Conservation (phyloP, 2,888 invertebrate genomes). For the Gasteruption jaculator region DNA sequence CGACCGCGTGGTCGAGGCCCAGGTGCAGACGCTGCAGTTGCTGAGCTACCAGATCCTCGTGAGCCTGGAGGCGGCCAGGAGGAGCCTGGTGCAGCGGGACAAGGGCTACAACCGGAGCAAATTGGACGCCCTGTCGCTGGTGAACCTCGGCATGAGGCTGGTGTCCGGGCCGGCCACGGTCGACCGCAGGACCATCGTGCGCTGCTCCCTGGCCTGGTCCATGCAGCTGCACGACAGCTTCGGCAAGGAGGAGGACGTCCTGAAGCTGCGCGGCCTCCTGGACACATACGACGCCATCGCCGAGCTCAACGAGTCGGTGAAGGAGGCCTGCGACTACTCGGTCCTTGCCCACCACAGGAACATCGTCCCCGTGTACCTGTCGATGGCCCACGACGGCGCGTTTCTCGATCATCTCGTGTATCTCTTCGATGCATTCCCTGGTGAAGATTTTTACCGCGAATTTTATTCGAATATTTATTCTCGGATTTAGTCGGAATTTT, state of each 20-base stretch:
- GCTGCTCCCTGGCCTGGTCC: slow-evolving; percentile 65
- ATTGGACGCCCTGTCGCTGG: slow-evolving; percentile 42
- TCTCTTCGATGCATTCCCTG: slow-evolving; percentile 41
- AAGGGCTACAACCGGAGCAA: slow-evolving; percentile 41
- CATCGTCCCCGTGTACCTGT: slow-evolving; percentile 45
- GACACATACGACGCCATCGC: slow-evolving; percentile 42
- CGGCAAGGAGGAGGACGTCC: slow-evolving; percentile 47
- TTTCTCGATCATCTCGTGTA: slow-evolving; percentile 38
- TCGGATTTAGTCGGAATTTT: too few relatives aligned
- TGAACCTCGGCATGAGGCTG: slow-evolving; percentile 39
- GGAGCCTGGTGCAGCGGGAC: slow-evolving; percentile 38
- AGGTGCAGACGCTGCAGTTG: slow-evolving; percentile 76
- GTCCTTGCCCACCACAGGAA: slow-evolving; percentile 44
- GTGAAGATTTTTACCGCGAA: slow-evolving; percentile 33
- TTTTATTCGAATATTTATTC: too few relatives aligned
- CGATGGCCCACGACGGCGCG: slow-evolving; percentile 36
- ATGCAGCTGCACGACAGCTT: slow-evolving; percentile 46
- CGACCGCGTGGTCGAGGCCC: slow-evolving; percentile 66
- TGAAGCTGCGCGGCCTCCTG: slow-evolving; percentile 57
- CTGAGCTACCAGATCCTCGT: slow-evolving; percentile 70
- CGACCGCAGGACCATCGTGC: slow-evolving; percentile 63
- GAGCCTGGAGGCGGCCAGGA: slow-evolving; percentile 64
- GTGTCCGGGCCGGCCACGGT: slow-evolving; percentile 56
- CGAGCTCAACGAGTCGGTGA: slow-evolving; percentile 35
- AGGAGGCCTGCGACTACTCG: slow-evolving; percentile 41